Base-by-base conservation (phyloP, 2,113 vertebrate genomes). In the Mugil cephalus region DNA sequence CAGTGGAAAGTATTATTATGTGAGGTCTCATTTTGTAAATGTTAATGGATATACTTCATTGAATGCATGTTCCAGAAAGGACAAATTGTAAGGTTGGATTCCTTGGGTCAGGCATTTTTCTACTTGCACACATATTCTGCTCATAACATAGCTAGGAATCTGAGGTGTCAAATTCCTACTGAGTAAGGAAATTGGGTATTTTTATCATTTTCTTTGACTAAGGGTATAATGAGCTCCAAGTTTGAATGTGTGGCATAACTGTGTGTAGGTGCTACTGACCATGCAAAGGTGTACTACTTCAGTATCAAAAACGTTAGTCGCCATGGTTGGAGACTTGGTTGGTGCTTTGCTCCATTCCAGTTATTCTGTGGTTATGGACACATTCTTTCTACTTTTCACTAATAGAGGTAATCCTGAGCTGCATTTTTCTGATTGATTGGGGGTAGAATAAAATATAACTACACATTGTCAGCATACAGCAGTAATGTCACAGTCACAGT, bases 381-480 rank as follows among this genome's bases (percentile, higher is more conserved):
- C 34, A 60, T 70, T 67, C 30, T 38, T 39, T 45, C 13, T 73
- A 61, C 42, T 47, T 70, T 63, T 62, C 58, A 55, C 30, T 19
- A 30, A 45, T 36, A 15, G 17, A 61, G 65, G 63, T 68, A 38
- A 47, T 38, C 53, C 54, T 47, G 58, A 43, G 18, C 21, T 65
- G 63, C 54, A 21, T 14, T 24, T 38, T 13, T 63, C 30, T 71
- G 65, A 79, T 34, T 74, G 66, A 65, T 62, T 65, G 67, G 18
- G n/a, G 39, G 73, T 42, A 60, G 47, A 38, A 56, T 30, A 30
- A 30, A 30, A 30, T 30, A 30, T 3, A 30, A 30, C 24, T 30
- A 30, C 3, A 30, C 24, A 30, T 30, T 5, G 24, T 30, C 24
- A 30, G 24, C 24, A 30, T 30, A 30, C 24, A 30, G 24, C 24